Evolutionary conservation across 2,888 invertebrate species (phyloP).

Genomic region (Aromia moschata): DNA sequence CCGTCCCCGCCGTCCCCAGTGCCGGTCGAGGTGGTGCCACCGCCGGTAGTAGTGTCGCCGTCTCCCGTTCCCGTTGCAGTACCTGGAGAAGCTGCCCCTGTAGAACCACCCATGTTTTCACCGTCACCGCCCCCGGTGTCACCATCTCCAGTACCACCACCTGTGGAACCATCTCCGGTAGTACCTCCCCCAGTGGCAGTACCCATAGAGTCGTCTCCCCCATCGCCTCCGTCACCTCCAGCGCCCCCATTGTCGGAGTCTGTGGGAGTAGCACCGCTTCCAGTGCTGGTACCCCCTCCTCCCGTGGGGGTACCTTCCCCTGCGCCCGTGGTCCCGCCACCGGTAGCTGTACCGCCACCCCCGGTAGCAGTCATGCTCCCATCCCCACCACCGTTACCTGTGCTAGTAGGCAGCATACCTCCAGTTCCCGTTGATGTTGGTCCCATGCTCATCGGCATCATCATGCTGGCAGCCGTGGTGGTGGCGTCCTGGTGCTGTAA

Average conservation of each 20-base stretch:
- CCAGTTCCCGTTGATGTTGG: conserved; percentile 64
- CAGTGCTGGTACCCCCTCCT: conserved; percentile 33
- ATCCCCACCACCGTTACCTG: conserved; percentile 30
- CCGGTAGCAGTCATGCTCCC: conserved; percentile 35
- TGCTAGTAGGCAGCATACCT: conserved; percentile 51
- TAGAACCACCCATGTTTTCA: conserved; percentile 25
- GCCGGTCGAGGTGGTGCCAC: conserved; percentile 20
- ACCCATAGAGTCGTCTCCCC: conserved; percentile 41
- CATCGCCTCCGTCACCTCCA: conserved; percentile 51
- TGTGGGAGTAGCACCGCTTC: conserved; percentile 22
- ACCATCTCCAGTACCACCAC: conserved; percentile 22
- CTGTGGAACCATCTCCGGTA: conserved; percentile 32
- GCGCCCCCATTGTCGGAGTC: conserved; percentile 25
- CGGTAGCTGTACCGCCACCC: conserved; percentile 27
- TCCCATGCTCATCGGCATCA: conserved; percentile 63
- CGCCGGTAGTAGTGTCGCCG: conserved; percentile 27
- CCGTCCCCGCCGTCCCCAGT: conserved; percentile 17
- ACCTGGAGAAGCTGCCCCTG: conserved; percentile 23
- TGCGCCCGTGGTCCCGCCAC: conserved; percentile 17
- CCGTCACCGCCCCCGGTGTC: conserved; percentile 26
- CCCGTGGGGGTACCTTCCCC: conserved; percentile 32
- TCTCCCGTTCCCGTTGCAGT: conserved; percentile 29
- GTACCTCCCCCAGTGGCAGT: conserved; percentile 29
- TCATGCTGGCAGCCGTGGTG: conserved; percentile 55
- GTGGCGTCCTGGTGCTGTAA: conserved; percentile 34